phyloP scores from a whole-genome alignment of 2,888 invertebrate species.

The Hypomecis atomaria region DNA sequence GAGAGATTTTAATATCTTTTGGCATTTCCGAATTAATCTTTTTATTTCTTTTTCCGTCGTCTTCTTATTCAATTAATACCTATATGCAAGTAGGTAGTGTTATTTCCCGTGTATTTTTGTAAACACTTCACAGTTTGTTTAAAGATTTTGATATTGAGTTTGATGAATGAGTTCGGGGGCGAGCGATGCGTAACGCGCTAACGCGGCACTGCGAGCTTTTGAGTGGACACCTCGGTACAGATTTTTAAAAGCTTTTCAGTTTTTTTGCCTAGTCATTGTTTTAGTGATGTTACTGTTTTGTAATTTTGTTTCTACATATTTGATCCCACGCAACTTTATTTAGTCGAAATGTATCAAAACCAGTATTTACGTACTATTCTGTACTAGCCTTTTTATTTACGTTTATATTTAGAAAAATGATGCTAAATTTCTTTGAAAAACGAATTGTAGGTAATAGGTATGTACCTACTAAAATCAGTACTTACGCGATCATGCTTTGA shows the following conservation, averaged over 20 bases:
- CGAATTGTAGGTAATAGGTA: too few relatives aligned
- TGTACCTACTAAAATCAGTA: too few relatives aligned
- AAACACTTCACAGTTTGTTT: background rate
- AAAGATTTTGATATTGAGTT: conserved; percentile 33
- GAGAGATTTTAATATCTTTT: background rate
- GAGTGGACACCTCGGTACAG: conserved; percentile 32
- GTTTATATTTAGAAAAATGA: too few relatives aligned
- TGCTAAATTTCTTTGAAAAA: too few relatives aligned
- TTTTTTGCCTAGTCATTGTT: conserved; percentile 20
- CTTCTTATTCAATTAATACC: too few relatives aligned
- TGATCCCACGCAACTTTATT: background rate
- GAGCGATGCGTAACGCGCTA: conserved; percentile 39
- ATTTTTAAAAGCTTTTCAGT: conserved; percentile 38
- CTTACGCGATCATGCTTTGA: too few relatives aligned
- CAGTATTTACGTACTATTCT: too few relatives aligned
- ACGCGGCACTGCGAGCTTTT: conserved; percentile 29
- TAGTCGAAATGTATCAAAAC: background rate
- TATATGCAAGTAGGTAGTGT: background rate
- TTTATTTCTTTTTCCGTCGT: too few relatives aligned
- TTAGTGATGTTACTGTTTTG: conserved; percentile 32
- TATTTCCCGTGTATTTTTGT: background rate
- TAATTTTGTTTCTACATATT: conserved; percentile 31
- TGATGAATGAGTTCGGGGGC: conserved; percentile 35
- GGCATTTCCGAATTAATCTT: background rate
- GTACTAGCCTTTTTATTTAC: too few relatives aligned